Conservation (phyloP, 2,113 vertebrate genomes). For the Sphaerodactylus townsendi region DNA sequence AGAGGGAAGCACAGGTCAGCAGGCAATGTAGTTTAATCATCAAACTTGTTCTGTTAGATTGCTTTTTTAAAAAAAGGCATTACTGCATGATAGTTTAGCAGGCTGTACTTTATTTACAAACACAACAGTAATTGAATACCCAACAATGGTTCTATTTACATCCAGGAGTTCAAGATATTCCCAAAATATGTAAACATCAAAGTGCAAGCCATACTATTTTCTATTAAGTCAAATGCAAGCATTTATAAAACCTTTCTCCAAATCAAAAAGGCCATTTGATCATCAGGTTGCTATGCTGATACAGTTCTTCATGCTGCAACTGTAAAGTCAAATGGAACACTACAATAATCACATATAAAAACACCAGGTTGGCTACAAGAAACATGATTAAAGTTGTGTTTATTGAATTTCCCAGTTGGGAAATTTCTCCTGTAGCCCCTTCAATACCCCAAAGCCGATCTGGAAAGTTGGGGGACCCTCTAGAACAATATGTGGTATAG, state of each 20-base stretch:
- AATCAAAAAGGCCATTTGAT: constrained; percentile 7
- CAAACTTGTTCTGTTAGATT: neutral
- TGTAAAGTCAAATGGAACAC: neutral
- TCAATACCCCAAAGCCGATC: no score
- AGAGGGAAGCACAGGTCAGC: no score
- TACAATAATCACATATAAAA: neutral
- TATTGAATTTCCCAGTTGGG: no score
- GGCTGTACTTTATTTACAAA: constrained; percentile 57
- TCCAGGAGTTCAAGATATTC: constrained; percentile 36
- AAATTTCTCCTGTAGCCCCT: no score
- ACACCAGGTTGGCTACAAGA: no score
- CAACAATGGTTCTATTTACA: constrained; percentile 12
- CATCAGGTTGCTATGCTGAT: neutral
- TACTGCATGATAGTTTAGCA: constrained; percentile 15
- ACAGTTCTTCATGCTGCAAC: neutral
- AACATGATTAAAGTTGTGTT: no score
- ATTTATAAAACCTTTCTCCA: constrained; percentile 43
- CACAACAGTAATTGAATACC: constrained; percentile 40
- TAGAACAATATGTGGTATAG: no score
- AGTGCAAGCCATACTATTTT: constrained; percentile 46
- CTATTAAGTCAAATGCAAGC: constrained; percentile 59
- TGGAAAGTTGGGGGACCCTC: no score
- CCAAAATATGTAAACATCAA: constrained; percentile 60
- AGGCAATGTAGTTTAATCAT: neutral
- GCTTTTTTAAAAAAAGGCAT: neutral